Evolutionary conservation across 2,113 vertebrate genomes (phyloP), one percentile per base, ranked within the genome.

Genomic region (Rhynchomys soricoides): DNA sequence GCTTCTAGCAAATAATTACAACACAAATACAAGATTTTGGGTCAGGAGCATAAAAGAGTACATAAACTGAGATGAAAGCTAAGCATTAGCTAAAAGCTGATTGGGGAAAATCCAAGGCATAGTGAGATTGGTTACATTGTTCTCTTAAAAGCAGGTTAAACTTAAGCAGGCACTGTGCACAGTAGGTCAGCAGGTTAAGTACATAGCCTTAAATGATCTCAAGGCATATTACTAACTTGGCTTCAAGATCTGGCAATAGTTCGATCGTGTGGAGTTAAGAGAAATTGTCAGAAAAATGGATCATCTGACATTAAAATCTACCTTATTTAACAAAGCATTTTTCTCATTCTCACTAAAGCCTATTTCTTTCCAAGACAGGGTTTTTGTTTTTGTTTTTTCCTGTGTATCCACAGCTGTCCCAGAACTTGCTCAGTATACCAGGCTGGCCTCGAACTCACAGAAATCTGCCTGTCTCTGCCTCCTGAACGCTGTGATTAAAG

Each of bases 271-370:
- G 55, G 37, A 82, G 79, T 81, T 81, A 57, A 81, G 52, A 81
- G 37, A 22, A 57, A 57, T 40, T 82, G 55, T 82, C 37, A 59
- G 37, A 82, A 82, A 82, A 40, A 59, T 59, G 22, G 10, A 13
- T 59, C 12, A 26, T 16, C 64, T 31, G 29, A 22, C 22, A 26
- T 59, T 82, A 59, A 59, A 73, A 34, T 94, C 62, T 70, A 89
- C 34, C 16, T 78, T 91, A 55, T 37, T 55, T 94, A 71, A 90
- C 16, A 70, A 75, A 50, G 24, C 88, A 81, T 48, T 81, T 81
- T 96, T 88, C 45, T 24, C 19, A 83, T 94, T 95, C 89, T 94
- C 62, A 81, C 15, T 17, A 17, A 24, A 83, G 86, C 37, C 59
- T 19, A 82, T 62, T 62, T 13, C 2, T 89, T 31, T 66, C 15